Percentiles rank a stretch among this genome's conserved stretches.
Conservation (phyloP, 2,888 invertebrate species). For the Pyrrhia umbra region DNA sequence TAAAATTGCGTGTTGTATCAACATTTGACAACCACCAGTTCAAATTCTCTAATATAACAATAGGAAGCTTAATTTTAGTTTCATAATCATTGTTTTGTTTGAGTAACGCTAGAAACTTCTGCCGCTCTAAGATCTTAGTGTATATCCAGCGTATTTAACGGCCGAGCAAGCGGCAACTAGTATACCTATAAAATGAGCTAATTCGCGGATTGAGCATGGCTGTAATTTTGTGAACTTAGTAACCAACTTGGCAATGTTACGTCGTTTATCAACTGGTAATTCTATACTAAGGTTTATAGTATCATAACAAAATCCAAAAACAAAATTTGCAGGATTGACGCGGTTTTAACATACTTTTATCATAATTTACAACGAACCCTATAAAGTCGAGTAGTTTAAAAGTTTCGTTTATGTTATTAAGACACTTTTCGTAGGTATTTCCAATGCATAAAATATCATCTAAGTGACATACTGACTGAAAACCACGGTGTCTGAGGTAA, state of each 20-base stretch:
- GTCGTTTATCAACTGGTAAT: neutral
- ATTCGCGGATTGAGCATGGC: neutral
- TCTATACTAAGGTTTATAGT: neutral
- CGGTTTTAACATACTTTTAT: conserved; percentile 2
- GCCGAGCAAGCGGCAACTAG: neutral
- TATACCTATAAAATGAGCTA: too few species aligned
- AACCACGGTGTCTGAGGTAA: neutral
- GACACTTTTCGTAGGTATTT: neutral
- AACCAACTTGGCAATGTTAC: neutral
- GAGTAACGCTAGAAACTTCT: neutral
- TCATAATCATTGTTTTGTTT: neutral
- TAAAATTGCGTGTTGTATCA: neutral
- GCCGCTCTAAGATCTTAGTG: neutral
- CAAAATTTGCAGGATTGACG: neutral
- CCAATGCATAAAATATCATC: neutral
- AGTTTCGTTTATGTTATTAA: neutral
- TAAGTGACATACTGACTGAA: neutral
- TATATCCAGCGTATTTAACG: conserved; percentile 4
- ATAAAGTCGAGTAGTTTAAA: neutral
- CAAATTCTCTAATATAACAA: neutral
- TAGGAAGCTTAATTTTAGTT: neutral
- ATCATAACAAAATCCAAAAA: neutral
- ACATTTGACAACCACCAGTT: conserved; percentile 1
- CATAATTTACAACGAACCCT: neutral
- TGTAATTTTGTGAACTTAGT: neutral